Base-by-base conservation (phyloP, 1,140 invertebrate genomes). In the Drosophila teissieri region DNA sequence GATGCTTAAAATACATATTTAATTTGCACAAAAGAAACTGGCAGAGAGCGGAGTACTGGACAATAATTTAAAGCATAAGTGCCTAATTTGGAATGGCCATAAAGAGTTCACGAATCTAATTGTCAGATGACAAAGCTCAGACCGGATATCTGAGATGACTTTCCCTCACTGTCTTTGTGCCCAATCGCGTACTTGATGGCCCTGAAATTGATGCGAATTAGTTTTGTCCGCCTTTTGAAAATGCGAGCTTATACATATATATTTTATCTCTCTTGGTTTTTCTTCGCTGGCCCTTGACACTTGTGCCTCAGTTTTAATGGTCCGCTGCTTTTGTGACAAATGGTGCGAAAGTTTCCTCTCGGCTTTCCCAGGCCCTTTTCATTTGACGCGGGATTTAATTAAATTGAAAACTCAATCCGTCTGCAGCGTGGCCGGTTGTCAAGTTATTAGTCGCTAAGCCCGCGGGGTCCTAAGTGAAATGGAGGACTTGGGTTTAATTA, bases 151-250 rank as follows among this genome's bases (percentile, higher is more conserved):
- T 24, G 15, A 46, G 40, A 52, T 54, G 42, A 49, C 31, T 68
- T 68, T 42, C 52, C 42, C 46, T 60, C 31, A 27, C 11, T 63
- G 44, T 45, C 58, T 49, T 60, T 62, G 65, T 55, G 53, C 44
- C 49, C 72, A 76, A 80, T 84, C 52, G 70, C 52, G 56, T 60
- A 62, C 80, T 78, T 63, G 65, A 80, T 85, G 78, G 72, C 34
- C 63, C 64, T 79, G 75, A 83, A 83, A 73, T 76, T 84, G 51
- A 85, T 79, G 76, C 40, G 58, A 79, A 67, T 79, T 57, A 56
- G 62, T 55, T 54, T 37, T 37, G 34, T 62, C 61, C 27, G 60
- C 52, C 31, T 39, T 39, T 52, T 37, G 22, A 31, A 63, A 60
- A 42, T 40, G 24, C 10, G 27, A 63, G 27, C 10, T 17, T 22